Evolutionary conservation across 2,797 vertebrate species (phyloP).

Genomic region (Alectoris magna): DNA sequence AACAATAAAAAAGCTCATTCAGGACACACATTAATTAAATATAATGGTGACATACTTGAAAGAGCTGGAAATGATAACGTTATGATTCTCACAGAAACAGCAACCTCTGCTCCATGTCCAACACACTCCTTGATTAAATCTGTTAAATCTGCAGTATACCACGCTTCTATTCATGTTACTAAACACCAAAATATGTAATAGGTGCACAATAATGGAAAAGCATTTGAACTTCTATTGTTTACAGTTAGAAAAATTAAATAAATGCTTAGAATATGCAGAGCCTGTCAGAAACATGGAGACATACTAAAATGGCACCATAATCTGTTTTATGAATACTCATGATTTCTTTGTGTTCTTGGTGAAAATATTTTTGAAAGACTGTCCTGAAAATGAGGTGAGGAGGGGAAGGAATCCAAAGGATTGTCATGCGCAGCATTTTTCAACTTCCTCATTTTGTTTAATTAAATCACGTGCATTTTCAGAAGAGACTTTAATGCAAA

Average conservation of each 20-base stretch:
- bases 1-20: neutral
- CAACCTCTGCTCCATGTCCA: neutral
- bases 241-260: neutral
- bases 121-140: neutral
- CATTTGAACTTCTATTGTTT: neutral
- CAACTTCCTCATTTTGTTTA: constrained; percentile 11
- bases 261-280: neutral
- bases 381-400: neutral
- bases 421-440: neutral
- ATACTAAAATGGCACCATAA: neutral
- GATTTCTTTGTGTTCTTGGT: neutral
- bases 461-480: neutral
- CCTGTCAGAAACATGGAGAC: neutral
- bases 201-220: neutral
- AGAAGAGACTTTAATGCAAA: neutral
- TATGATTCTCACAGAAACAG: neutral
- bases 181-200: neutral
- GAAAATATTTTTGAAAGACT: neutral
- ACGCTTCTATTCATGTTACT: neutral
- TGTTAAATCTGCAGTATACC: neutral
- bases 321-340: neutral
- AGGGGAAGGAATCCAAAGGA: neutral
- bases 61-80: neutral
- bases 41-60: neutral
- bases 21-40: neutral